Evolutionary conservation across 2,888 invertebrate species (phyloP).

Genomic region (Drosophila lacicola): DNA sequence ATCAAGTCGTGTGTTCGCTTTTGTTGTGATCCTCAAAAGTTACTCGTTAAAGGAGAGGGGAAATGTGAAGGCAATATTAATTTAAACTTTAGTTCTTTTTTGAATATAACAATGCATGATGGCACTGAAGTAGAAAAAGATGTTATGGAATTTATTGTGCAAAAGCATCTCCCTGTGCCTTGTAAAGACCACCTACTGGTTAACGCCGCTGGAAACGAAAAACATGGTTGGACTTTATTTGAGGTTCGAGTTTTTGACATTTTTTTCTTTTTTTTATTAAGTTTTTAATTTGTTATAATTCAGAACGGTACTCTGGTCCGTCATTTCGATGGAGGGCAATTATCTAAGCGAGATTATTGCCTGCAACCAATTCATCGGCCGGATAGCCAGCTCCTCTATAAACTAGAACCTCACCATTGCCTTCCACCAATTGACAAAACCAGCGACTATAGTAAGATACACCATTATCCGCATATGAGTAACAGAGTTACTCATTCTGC

Average conservation of each 20-base stretch:
- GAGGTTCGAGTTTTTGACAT: conserved; percentile 19
- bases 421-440: neutral
- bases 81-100: conserved; percentile 1
- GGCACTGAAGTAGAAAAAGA: conserved; percentile 9
- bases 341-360: conserved; percentile 49
- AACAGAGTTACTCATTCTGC: too few relatives aligned
- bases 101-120: conserved; percentile 38
- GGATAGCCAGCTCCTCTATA: neutral
- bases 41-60: neutral
- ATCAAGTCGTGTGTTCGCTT: conserved; percentile 78
- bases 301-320: conserved; percentile 41
- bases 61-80: conserved; percentile 1
- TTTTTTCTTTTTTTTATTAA: neutral
- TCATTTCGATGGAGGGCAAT: conserved; percentile 7
- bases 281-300: neutral
- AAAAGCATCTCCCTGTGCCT: conserved; percentile 43
- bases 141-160: conserved; percentile 31
- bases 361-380: conserved; percentile 27
- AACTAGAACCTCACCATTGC: conserved; percentile 38
- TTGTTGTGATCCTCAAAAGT: conserved; percentile 56
- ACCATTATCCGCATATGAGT: too few relatives aligned
- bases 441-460: conserved; percentile 11
- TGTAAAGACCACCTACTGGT: conserved; percentile 14
- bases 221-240: conserved; percentile 35
- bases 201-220: neutral